phyloP scores from a whole-genome alignment of 2,113 vertebrate species.

The Pelodiscus sinensis region DNA sequence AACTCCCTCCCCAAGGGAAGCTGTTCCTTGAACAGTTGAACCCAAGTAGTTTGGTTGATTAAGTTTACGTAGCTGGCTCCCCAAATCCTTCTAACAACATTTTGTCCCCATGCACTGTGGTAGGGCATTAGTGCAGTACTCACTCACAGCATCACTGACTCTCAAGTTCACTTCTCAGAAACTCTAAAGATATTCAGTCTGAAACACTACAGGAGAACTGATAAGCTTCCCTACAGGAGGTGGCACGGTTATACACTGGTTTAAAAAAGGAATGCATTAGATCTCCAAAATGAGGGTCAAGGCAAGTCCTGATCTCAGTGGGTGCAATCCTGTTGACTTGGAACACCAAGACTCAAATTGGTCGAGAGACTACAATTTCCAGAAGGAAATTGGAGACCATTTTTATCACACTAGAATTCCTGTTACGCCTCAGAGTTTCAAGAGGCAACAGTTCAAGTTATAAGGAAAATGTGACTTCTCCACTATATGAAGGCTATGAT shows the following conservation, averaged over 20 bases:
- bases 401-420: constrained; percentile 8
- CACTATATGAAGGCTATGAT: neutral
- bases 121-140: accelerated
- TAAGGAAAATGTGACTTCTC: neutral
- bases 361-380: neutral
- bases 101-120: neutral
- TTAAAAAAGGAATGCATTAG: constrained; percentile 10
- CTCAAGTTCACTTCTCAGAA: neutral
- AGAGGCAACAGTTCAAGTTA: neutral
- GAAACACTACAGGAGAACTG: neutral
- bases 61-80: neutral
- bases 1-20: accelerated
- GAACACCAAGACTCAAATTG: accelerated
- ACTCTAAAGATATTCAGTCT: neutral
- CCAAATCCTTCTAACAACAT: accelerated
- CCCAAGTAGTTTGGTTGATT: neutral
- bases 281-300: neutral
- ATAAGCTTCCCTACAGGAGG: neutral
- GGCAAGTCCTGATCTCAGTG: neutral
- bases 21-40: neutral
- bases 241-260: accelerated
- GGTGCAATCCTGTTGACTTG: neutral
- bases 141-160: neutral
- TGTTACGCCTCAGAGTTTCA: neutral
- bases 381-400: neutral